Evolutionary conservation across 2,888 invertebrate species (phyloP), one percentile per base, ranked within the genome.

Genomic region (Leptopilina syphax): DNA sequence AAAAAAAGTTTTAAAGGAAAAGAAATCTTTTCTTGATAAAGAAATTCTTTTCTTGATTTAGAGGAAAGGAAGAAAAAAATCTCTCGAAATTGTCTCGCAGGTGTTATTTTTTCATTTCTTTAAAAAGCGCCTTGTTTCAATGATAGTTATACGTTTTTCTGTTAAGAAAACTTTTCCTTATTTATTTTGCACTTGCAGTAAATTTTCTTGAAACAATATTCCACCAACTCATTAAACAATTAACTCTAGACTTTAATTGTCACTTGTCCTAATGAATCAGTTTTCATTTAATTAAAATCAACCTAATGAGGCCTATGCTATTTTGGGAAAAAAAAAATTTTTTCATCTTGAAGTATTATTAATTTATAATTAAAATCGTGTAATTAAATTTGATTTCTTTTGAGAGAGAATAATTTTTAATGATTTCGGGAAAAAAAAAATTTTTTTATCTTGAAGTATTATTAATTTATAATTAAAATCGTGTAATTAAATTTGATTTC

Each of bases 21-120:
- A 13, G 10, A 13, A 24, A 47, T 50, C 50, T 50, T 50, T 50
- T 70, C 7, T 50, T 12, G 7, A 50, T 50, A 54, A 27, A 27
- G 12, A 50, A 70, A 50, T 7, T 70, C 50, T 18, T 18, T 18
- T 18, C 18, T 18, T 18, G 18, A 18, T 18, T 50, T 18, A 12
- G 44, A 8, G 44, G 6, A 6, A 44, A 44, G 44, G 1, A 10
- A 50, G 2, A 27, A 54, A 27, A 12, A 63, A 24, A 63, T n/a
- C 18, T 18, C 60, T 63, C 63, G 24, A 24, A 63, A 63, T 1
- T 63, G 24, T 24, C 63, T 63, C 18, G 18, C 24, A 24, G 7
- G 24, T 68, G 27, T 50, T 50, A 50, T 50, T 68, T 50, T 68
- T 18, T 68, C 24, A 68, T 68, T 68, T 50, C 50, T 12, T 47